Evolutionary conservation across 2,888 invertebrate species (phyloP).

Genomic region (Dasypogon diadema): DNA sequence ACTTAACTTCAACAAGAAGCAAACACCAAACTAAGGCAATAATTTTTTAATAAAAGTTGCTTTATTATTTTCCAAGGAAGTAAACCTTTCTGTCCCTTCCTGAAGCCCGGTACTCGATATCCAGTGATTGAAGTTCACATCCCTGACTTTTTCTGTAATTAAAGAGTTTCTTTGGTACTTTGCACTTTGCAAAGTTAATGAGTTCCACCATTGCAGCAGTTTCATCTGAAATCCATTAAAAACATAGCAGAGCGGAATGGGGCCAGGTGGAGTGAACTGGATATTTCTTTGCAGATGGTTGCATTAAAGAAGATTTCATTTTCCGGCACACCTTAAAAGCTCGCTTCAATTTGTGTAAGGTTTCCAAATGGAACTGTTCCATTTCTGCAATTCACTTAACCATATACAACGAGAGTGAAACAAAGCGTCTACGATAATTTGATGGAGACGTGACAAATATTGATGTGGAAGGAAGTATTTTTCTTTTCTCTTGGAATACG

Average conservation of each 20-base stretch:
- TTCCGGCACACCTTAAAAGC: neutral
- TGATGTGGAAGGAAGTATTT: neutral
- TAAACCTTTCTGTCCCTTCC: too few species aligned
- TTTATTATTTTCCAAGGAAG: too few species aligned
- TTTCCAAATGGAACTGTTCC: conserved; percentile 20
- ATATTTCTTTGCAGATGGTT: neutral
- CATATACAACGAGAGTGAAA: neutral
- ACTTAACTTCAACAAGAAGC: too few species aligned
- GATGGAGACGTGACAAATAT: neutral
- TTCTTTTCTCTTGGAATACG: neutral
- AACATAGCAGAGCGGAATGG: neutral
- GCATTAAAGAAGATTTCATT: conserved; percentile 5
- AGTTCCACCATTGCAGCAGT: neutral
- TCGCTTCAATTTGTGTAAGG: conserved; percentile 33
- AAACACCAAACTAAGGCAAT: too few species aligned
- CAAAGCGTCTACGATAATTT: neutral
- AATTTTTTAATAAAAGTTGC: too few species aligned
- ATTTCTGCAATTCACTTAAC: conserved; percentile 20
- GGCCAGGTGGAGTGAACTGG: neutral
- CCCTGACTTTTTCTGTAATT: neutral
- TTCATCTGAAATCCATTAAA: neutral
- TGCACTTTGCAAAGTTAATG: neutral
- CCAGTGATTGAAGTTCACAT: neutral
- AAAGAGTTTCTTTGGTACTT: neutral
- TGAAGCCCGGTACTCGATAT: too few species aligned